phyloP scores from a whole-genome alignment of 2,113 vertebrate genomes.

The Phylloscopus whistleri region DNA sequence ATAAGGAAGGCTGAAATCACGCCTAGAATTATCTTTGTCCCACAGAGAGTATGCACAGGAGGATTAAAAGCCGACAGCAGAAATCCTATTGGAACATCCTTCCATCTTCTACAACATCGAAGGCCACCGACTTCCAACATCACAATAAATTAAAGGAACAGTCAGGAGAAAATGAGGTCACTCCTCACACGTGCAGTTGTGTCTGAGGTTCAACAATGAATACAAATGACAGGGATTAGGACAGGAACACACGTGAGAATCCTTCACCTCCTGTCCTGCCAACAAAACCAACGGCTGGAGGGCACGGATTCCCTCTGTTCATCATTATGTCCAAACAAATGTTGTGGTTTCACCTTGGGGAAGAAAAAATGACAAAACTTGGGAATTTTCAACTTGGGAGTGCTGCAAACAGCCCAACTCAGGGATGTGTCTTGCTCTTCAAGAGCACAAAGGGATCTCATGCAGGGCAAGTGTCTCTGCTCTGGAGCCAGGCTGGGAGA shows the following conservation, averaged over 20 bases:
- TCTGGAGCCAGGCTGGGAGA: background rate
- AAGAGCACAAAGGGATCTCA: fast-evolving
- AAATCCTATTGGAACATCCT: background rate
- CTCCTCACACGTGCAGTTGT: background rate
- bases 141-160: background rate
- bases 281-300: background rate
- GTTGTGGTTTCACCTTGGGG: background rate
- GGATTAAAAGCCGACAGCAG: background rate
- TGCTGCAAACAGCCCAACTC: background rate
- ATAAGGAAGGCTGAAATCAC: background rate
- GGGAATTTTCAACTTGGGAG: background rate
- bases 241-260: background rate
- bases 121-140: background rate
- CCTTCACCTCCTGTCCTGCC: background rate
- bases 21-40: background rate
- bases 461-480: background rate
- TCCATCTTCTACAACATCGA: fast-evolving
- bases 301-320: background rate
- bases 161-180: background rate
- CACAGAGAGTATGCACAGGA: background rate
- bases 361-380: background rate
- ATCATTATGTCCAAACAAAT: background rate
- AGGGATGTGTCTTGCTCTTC: background rate
- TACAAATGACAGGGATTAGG: background rate
- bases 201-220: background rate